phyloP scores from a whole-genome alignment of 2,888 invertebrate genomes.

The Macrosoma leucophasiata region DNA sequence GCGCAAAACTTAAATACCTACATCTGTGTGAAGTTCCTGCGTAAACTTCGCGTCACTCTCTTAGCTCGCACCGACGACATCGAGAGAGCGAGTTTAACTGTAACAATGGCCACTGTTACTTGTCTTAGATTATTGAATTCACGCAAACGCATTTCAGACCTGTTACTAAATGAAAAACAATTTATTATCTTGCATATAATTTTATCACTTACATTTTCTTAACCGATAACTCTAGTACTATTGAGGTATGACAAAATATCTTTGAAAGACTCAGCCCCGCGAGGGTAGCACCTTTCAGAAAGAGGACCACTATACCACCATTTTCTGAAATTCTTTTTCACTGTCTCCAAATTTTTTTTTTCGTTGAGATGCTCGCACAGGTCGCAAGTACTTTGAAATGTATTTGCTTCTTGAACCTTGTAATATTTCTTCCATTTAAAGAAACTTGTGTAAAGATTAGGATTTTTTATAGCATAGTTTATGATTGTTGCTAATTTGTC shows the following conservation, averaged over 20 bases:
- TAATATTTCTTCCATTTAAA: slow-evolving; percentile 48
- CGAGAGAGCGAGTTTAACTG: too few relatives aligned
- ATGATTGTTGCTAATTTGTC: slow-evolving; percentile 39
- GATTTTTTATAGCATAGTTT: slow-evolving; percentile 35
- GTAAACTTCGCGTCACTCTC: too few relatives aligned
- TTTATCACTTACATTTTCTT: too few relatives aligned
- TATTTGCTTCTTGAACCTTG: slow-evolving; percentile 32
- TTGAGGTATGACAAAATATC: slow-evolving; percentile 33
- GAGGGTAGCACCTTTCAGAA: slow-evolving; percentile 27
- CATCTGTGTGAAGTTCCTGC: too few relatives aligned
- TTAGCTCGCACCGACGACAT: too few relatives aligned
- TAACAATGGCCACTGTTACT: too few relatives aligned
- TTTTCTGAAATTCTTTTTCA: slow-evolving; percentile 38
- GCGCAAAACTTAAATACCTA: too few relatives aligned
- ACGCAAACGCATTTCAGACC: too few relatives aligned
- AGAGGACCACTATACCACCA: slow-evolving; percentile 51
- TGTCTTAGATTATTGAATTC: too few relatives aligned
- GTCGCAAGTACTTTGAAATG: slow-evolving; percentile 41
- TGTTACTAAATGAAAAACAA: too few relatives aligned
- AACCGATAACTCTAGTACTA: slow-evolving; percentile 5
- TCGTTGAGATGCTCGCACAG: slow-evolving; percentile 46
- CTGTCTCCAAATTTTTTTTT: slow-evolving; percentile 18
- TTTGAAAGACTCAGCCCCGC: slow-evolving; percentile 30
- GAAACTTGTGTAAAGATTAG: slow-evolving; percentile 36
- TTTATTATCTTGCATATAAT: too few relatives aligned